Evolutionary conservation across 2,888 invertebrate genomes (phyloP).

Genomic region (Hedya salicella): DNA sequence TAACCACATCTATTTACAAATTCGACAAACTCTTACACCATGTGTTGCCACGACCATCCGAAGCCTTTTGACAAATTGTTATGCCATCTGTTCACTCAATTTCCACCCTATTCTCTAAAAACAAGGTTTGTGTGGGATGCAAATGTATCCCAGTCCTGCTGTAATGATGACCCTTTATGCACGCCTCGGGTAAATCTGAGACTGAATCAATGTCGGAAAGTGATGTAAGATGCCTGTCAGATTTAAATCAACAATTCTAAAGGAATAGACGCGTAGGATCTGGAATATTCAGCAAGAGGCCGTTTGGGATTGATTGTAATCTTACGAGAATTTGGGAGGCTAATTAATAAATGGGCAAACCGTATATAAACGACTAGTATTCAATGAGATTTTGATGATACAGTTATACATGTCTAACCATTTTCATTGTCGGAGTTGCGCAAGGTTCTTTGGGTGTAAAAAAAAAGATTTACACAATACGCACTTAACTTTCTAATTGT

Average conservation of each 20-base stretch:
- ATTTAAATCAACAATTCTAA: slow-evolving; percentile 42
- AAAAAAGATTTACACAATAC: no score
- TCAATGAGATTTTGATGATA: no score
- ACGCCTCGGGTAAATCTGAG: slow-evolving; percentile 31
- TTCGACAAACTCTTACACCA: slow-evolving; percentile 33
- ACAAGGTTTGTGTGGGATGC: not conserved
- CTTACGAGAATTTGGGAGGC: slow-evolving; percentile 1
- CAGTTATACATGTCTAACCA: no score
- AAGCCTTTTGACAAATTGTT: slow-evolving; percentile 14
- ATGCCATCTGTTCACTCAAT: not conserved
- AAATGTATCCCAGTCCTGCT: slow-evolving; percentile 5
- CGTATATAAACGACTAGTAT: not conserved
- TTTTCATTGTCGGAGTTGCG: no score
- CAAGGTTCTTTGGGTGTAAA: no score
- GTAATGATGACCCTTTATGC: slow-evolving; percentile 45
- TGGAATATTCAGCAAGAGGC: slow-evolving; percentile 12
- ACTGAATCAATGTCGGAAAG: slow-evolving; percentile 40
- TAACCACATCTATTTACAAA: slow-evolving; percentile 14
- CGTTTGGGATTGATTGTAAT: slow-evolving; percentile 21
- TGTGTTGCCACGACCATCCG: slow-evolving; percentile 29
- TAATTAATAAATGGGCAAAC: not conserved
- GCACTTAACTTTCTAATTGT: no score
- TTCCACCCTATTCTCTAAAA: not conserved
- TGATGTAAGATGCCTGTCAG: slow-evolving; percentile 41
- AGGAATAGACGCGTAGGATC: slow-evolving; percentile 25